Conservation (phyloP, 2,113 vertebrate species). For the Gasterosteus nipponicus region DNA sequence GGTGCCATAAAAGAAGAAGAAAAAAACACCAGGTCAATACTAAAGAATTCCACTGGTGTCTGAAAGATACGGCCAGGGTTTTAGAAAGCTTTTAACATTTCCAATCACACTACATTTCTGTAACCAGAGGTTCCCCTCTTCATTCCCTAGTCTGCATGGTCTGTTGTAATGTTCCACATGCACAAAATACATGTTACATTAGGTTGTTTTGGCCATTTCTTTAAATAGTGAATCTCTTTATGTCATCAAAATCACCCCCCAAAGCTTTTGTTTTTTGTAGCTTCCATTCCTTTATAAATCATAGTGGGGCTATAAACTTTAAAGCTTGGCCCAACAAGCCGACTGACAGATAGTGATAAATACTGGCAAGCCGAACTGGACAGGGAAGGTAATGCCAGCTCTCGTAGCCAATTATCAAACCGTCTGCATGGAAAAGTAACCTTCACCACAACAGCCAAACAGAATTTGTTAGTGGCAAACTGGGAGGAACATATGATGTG, state of each 20-base stretch:
- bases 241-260: neutral
- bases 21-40: neutral
- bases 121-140: slow-evolving; percentile 24
- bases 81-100: slow-evolving; percentile 27
- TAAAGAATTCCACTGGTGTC: neutral
- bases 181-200: slow-evolving; percentile 2
- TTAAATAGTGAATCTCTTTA: neutral
- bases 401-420: slow-evolving; percentile 51
- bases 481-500: slow-evolving; percentile 43
- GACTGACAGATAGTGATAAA: slow-evolving; percentile 26
- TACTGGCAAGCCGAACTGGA: slow-evolving; percentile 51
- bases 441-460: slow-evolving; percentile 60
- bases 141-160: slow-evolving; percentile 8
- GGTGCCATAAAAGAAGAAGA: slow-evolving; percentile 3
- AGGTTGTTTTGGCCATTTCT: neutral
- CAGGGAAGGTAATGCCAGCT: slow-evolving; percentile 53
- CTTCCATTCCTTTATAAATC: neutral
- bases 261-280: neutral
- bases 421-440: slow-evolving; percentile 53
- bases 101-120: slow-evolving; percentile 7
- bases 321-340: slow-evolving; percentile 20
- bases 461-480: slow-evolving; percentile 57
- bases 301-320: slow-evolving; percentile 12
- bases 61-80: slow-evolving; percentile 8
- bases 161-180: slow-evolving; percentile 6